Conservation (phyloP, 1,140 invertebrate species). For the Dufourea novaeangliae region DNA sequence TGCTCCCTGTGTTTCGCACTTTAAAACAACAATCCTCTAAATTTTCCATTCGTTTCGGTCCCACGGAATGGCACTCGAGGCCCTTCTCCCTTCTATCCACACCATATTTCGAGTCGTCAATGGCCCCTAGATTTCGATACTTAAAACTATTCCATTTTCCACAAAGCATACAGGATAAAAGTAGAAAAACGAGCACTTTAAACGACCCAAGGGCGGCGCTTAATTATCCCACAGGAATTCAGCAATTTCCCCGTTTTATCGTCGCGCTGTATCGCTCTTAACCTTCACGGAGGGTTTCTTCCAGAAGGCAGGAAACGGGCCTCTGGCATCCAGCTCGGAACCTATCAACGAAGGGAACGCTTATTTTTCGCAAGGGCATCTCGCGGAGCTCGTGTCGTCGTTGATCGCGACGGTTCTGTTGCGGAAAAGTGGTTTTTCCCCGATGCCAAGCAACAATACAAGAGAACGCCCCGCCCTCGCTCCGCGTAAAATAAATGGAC, state of each 20-base stretch:
- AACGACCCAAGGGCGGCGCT: constrained; percentile 34
- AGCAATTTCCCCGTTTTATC: constrained; percentile 63
- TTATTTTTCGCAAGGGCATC: constrained; percentile 37
- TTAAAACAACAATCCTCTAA: neutral
- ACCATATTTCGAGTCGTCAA: no score
- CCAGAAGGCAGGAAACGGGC: constrained; percentile 15
- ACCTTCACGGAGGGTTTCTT: constrained; percentile 16
- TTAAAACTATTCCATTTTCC: neutral
- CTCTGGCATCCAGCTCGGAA: constrained; percentile 21
- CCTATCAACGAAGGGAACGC: constrained; percentile 6
- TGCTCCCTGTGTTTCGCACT: constrained; percentile 16
- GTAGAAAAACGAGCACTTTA: constrained; percentile 33
- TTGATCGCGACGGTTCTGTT: constrained; percentile 4
- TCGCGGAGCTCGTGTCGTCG: neutral
- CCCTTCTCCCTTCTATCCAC: neutral
- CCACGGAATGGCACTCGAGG: neutral
- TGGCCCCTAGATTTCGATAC: neutral
- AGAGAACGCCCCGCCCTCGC: neutral
- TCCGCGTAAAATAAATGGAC: constrained; percentile 73
- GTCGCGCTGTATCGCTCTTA: constrained; percentile 35
- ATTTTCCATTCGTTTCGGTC: neutral
- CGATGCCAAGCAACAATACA: constrained; percentile 40
- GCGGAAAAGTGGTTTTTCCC: constrained; percentile 47
- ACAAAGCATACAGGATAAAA: neutral
- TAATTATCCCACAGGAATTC: constrained; percentile 64